Conservation (phyloP, 1,140 invertebrate genomes). For the Thrips palmi region DNA sequence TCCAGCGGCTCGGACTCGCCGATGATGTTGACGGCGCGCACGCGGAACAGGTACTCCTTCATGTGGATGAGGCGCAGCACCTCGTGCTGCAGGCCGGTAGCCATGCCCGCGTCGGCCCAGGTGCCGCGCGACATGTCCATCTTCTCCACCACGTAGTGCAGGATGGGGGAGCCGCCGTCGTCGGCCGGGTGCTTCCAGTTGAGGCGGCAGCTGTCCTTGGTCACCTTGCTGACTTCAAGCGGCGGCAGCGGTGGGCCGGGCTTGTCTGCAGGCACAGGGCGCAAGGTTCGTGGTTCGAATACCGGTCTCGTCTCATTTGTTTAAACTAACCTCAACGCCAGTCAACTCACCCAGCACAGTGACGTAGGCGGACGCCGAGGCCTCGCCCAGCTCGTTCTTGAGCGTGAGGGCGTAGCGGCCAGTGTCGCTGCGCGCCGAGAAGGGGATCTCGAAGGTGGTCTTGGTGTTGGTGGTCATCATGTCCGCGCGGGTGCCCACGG, state of each 20-base stretch:
- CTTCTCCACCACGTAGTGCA: conserved; percentile 95
- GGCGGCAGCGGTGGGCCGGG: conserved; percentile 77
- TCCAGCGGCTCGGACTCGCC: conserved; percentile 85
- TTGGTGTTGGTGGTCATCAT: conserved; percentile 52
- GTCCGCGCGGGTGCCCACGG: conserved; percentile 47
- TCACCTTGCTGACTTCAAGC: conserved; percentile 64
- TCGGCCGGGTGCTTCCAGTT: conserved; percentile 68
- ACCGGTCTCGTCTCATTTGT: neutral
- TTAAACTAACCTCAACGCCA: neutral
- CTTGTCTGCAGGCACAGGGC: conserved; percentile 41
- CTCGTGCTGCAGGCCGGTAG: conserved; percentile 61
- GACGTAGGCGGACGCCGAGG: conserved; percentile 64
- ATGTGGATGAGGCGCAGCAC: conserved; percentile 73
- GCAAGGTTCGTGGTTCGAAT: neutral
- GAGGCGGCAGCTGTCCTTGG: conserved; percentile 74
- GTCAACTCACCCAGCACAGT: conserved; percentile 56
- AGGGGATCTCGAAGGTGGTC: conserved; percentile 71
- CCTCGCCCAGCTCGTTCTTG: conserved; percentile 66
- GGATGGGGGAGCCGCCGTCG: conserved; percentile 81
- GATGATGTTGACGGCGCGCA: conserved; percentile 85
- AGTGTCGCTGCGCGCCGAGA: conserved; percentile 59
- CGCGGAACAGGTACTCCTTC: conserved; percentile 83
- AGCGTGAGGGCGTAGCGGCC: conserved; percentile 71
- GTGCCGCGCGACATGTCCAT: conserved; percentile 89
- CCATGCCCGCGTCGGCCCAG: conserved; percentile 87